Evolutionary conservation across 2,113 vertebrate genomes (phyloP).

Genomic region (Ardeotis arabs): DNA sequence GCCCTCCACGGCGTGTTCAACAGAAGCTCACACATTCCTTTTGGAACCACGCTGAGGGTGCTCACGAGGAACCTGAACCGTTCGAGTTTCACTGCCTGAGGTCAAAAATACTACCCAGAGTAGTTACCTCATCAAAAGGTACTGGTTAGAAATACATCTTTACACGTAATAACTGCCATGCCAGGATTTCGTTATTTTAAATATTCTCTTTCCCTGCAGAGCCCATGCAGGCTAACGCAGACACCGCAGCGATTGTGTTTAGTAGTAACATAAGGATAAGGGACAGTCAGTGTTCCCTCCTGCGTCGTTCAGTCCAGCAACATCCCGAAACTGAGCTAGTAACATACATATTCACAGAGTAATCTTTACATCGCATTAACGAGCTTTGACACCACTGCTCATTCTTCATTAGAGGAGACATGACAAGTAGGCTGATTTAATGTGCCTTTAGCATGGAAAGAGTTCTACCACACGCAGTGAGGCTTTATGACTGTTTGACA

Average conservation of each 20-base stretch:
- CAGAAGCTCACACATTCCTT: not conserved
- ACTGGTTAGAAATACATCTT: not conserved
- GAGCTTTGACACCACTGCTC: not conserved
- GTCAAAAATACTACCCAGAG: not conserved
- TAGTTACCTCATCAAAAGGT: not conserved
- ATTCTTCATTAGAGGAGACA: not conserved
- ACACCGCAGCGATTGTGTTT: not conserved
- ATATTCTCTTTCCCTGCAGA: not conserved
- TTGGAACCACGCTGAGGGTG: not conserved
- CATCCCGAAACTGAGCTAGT: not conserved
- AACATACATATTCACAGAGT: not conserved
- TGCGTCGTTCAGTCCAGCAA: not conserved
- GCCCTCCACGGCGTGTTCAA: accelerated
- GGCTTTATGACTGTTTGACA: not conserved
- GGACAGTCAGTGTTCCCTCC: not conserved
- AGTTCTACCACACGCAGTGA: not conserved
- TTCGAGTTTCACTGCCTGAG: not conserved
- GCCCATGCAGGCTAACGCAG: not conserved
- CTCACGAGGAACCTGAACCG: not conserved
- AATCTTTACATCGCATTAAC: not conserved
- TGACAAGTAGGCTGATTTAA: not conserved
- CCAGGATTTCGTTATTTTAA: not conserved
- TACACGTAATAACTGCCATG: not conserved
- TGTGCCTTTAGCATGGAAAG: not conserved
- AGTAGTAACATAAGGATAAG: not conserved